These are phyloP conservation scores for Pelecanus crispus DNA, from an alignment of 2,113 vertebrate species.

Conservation along the genomic window DNA sequence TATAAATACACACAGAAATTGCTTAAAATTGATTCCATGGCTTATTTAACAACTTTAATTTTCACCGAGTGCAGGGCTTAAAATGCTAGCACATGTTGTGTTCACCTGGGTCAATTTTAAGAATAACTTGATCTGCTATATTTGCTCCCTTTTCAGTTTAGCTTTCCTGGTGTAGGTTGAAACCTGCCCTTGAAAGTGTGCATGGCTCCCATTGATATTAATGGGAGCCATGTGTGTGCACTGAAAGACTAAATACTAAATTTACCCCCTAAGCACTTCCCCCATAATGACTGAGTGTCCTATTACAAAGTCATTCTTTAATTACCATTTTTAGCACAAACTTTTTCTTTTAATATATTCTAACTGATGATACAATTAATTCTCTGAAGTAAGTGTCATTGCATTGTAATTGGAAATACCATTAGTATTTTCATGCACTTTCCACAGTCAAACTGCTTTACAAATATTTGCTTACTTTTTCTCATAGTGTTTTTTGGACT, in stretches of 20 bases:
- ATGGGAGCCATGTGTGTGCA: constrained; percentile 30
- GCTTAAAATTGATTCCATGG: constrained; percentile 42
- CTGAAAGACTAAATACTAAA: background rate
- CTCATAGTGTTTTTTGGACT: background rate
- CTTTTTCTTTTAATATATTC: background rate
- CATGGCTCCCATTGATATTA: constrained; percentile 16
- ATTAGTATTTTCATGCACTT: background rate
- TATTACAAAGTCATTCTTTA: constrained; percentile 28
- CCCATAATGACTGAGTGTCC: background rate
- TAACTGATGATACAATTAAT: constrained; percentile 13
- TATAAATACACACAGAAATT: constrained; percentile 38
- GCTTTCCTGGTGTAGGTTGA: background rate
- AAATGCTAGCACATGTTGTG: constrained; percentile 24
- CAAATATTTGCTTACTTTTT: constrained; percentile 10
- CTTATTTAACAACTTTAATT: constrained; percentile 54
- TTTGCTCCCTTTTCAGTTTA: constrained; percentile 13
- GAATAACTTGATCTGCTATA: background rate
- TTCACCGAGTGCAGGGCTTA: constrained; percentile 9
- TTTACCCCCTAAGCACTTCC: constrained; percentile 18
- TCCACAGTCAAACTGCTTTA: background rate
- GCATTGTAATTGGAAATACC: background rate
- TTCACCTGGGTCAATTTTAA: constrained; percentile 7
- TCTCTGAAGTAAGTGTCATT: constrained; percentile 17
- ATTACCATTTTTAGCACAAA: background rate
- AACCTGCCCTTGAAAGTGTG: background rate